These are phyloP conservation scores for Latrodectus geometricus DNA, from an alignment of 1,140 invertebrate species.

Conservation along the genomic window DNA sequence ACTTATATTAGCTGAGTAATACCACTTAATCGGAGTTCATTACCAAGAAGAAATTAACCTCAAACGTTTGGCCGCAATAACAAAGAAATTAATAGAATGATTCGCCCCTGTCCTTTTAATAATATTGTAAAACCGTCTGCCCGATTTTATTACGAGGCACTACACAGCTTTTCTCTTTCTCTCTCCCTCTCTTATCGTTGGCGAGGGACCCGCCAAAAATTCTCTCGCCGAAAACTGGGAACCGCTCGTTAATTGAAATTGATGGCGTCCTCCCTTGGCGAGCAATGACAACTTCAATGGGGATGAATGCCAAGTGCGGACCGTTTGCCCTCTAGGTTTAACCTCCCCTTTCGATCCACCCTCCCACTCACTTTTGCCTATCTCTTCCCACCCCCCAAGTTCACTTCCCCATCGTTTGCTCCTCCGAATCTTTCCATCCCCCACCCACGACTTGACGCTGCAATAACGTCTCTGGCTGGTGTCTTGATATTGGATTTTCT, in stretches of 20 bases:
- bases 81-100: conserved; percentile 60
- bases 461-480: conserved; percentile 48
- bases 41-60: conserved; percentile 57
- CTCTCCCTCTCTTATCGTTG: conserved; percentile 3
- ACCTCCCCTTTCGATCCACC: conserved; percentile 26
- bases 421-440: conserved; percentile 20
- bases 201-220: conserved; percentile 42
- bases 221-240: conserved; percentile 8
- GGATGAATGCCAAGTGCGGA: conserved; percentile 62
- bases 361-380: neutral
- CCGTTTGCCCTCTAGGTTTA: conserved; percentile 52
- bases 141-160: conserved; percentile 26
- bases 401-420: conserved; percentile 49
- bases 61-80: conserved; percentile 54
- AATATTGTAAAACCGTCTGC: conserved; percentile 52
- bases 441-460: conserved; percentile 39
- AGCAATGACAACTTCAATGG: conserved; percentile 63
- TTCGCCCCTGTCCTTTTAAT: conserved; percentile 35
- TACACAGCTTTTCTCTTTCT: neutral
- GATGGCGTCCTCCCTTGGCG: conserved; percentile 58
- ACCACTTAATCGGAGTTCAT: conserved; percentile 44
- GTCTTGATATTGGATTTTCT: conserved; percentile 63
- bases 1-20: conserved; percentile 41
- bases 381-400: conserved; percentile 24
- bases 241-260: conserved; percentile 64